These are phyloP conservation scores for Conus betulinus DNA, from an alignment of 1,140 invertebrate genomes.

Conservation along the genomic window DNA sequence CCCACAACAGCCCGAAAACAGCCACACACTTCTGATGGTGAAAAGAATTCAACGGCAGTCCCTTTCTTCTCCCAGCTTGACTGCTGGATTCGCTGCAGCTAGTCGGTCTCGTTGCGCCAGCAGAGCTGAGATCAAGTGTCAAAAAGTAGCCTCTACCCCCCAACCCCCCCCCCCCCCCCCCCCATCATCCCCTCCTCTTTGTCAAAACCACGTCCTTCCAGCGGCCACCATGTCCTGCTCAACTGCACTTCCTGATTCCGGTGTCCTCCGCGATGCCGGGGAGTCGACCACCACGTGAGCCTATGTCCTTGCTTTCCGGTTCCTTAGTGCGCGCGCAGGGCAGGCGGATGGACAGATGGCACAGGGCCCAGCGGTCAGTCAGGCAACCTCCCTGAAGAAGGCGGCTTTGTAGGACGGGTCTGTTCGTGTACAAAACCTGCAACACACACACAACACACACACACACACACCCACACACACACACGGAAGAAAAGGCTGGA, in stretches of 20 bases:
- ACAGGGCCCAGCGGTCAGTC: slow-evolving; percentile 77
- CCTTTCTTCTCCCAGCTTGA: not conserved
- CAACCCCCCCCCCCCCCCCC: not conserved
- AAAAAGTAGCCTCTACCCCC: not conserved
- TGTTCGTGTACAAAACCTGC: slow-evolving; percentile 90
- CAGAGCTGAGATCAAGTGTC: not conserved
- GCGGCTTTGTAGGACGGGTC: slow-evolving; percentile 89
- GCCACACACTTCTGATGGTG: not conserved
- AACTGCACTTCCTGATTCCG: not conserved
- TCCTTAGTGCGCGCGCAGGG: slow-evolving; percentile 43
- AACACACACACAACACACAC: slow-evolving; percentile 25
- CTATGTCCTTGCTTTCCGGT: not conserved
- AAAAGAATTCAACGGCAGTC: not conserved
- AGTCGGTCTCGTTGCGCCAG: not conserved
- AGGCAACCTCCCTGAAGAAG: slow-evolving; percentile 92
- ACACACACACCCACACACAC: not conserved
- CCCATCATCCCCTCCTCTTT: not conserved
- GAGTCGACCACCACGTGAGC: not conserved
- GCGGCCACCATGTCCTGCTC: slow-evolving; percentile 21
- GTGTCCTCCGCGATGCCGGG: not conserved
- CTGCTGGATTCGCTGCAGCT: not conserved
- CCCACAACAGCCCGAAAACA: no score
- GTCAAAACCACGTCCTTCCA: slow-evolving; percentile 24
- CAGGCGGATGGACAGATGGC: slow-evolving; percentile 55
- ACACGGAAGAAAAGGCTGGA: not conserved